Percentiles rank a stretch among this genome's conserved stretches.
Evolutionary conservation across 53 echinoderm and acorn worm genomes (phyloP).

Genomic region (Temnopleurus reevesii): DNA sequence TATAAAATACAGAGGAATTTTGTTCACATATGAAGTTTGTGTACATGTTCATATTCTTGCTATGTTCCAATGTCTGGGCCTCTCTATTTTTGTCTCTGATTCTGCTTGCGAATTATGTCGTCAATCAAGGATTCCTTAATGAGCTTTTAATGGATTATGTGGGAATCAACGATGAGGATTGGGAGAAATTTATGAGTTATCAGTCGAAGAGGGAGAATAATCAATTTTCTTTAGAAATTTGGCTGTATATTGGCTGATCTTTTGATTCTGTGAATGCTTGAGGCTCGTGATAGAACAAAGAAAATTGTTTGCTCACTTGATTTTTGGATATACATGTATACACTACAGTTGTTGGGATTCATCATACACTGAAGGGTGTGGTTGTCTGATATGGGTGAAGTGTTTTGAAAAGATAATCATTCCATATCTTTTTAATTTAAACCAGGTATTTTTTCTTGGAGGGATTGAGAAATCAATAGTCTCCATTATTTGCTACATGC

Average conservation of each 20-base stretch:
- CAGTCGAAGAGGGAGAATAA: not conserved
- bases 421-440: too few species aligned
- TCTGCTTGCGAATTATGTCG: conserved; percentile 17
- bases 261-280: too few species aligned
- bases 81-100: conserved; percentile 7
- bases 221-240: not conserved
- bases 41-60: too few species aligned
- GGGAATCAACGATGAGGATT: not conserved
- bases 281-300: not conserved
- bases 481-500: too few species aligned
- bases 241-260: not conserved
- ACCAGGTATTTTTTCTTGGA: too few species aligned
- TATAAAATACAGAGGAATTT: too few species aligned
- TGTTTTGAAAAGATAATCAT: too few species aligned
- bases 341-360: not conserved
- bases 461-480: too few species aligned
- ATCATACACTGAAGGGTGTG: not conserved
- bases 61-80: not conserved
- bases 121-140: conserved; percentile 21
- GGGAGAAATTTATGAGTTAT: not conserved
- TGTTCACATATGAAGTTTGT: too few species aligned
- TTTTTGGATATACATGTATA: not conserved
- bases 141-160: conserved; percentile 32
- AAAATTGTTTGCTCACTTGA: not conserved
- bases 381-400: not conserved